phyloP scores from a whole-genome alignment of 2,113 vertebrate species.

The Erpornis zantholeuca region DNA sequence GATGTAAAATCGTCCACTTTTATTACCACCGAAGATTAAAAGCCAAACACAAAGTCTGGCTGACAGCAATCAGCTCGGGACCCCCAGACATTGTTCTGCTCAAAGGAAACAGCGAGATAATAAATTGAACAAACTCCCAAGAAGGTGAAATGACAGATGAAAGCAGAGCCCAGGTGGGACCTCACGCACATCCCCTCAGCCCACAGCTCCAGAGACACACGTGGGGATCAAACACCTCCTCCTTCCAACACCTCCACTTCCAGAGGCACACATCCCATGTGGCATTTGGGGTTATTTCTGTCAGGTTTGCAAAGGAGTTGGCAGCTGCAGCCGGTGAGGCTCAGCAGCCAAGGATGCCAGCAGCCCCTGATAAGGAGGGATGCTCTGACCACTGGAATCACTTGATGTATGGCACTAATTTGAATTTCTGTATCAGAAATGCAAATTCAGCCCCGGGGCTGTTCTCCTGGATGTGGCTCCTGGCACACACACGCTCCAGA shows the following conservation, averaged over 20 bases:
- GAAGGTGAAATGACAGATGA: rapidly evolving
- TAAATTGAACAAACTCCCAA: neutral
- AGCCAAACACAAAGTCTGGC: neutral
- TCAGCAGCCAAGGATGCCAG: neutral
- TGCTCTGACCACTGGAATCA: neutral
- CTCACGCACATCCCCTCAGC: neutral
- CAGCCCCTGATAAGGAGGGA: neutral
- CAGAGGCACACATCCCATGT: neutral
- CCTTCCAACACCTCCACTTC: rapidly evolving
- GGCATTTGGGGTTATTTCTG: neutral
- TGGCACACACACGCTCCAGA: neutral
- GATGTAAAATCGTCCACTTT: neutral
- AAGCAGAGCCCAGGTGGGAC: neutral
- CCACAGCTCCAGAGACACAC: neutral
- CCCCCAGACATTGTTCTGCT: rapidly evolving
- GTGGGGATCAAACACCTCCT: neutral
- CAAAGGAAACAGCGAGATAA: neutral
- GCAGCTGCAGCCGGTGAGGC: neutral
- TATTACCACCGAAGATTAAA: neutral
- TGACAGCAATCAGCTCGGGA: neutral
- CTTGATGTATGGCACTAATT: neutral
- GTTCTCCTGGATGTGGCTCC: neutral
- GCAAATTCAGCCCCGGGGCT: constrained; percentile 13
- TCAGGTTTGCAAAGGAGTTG: neutral
- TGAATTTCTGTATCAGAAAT: constrained; percentile 33